Percentiles rank a stretch among this genome's conserved stretches.
Evolutionary conservation across 2,113 vertebrate genomes (phyloP).

Genomic region (Ginglymostoma cirratum): DNA sequence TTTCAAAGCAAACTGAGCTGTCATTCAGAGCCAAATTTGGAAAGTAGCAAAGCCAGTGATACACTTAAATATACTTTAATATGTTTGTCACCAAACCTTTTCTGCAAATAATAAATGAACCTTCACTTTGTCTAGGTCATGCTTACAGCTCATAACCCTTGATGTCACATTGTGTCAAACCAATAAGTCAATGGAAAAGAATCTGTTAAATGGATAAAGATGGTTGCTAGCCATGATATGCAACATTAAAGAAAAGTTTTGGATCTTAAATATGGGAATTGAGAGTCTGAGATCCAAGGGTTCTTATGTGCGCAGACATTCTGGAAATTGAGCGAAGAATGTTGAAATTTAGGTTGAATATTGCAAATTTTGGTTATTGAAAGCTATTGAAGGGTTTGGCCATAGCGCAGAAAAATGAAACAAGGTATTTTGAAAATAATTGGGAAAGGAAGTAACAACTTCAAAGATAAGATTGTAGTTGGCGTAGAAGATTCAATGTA

Average conservation of each 20-base stretch:
- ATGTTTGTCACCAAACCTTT: neutral
- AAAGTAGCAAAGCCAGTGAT: neutral
- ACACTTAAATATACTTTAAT: neutral
- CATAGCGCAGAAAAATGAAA: neutral
- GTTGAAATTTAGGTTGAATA: neutral
- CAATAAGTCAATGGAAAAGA: neutral
- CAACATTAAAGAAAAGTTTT: neutral
- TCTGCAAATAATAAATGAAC: neutral
- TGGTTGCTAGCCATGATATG: neutral
- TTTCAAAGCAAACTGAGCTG: neutral
- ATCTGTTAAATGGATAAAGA: neutral
- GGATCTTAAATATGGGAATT: neutral
- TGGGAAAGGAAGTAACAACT: neutral
- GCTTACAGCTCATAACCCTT: neutral
- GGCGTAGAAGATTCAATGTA: neutral
- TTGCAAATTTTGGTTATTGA: neutral
- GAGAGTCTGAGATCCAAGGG: neutral
- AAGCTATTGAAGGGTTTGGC: neutral
- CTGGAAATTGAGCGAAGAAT: neutral
- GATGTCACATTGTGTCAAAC: neutral
- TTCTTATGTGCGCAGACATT: neutral
- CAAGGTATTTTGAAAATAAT: neutral
- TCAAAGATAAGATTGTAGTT: neutral
- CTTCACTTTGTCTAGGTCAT: neutral
- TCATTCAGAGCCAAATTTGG: neutral